Evolutionary conservation across 2,888 invertebrate genomes (phyloP).

Genomic region (Auanema sp.): DNA sequence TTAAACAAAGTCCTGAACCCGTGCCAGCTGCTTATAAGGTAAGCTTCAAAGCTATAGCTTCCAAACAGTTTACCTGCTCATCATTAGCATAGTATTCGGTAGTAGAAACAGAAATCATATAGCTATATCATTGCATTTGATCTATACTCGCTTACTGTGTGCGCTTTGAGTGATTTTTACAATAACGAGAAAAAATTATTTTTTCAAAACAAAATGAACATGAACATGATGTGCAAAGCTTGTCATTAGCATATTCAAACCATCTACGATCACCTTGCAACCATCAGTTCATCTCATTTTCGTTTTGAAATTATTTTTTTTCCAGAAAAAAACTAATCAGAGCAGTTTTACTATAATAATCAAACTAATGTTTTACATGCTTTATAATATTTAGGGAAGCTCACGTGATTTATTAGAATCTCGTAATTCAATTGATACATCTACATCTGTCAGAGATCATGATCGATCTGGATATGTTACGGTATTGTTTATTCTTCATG

Average conservation of each 20-base stretch:
- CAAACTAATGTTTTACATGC: too few relatives aligned
- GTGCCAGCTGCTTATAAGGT: conserved; percentile 53
- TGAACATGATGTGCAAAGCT: background rate
- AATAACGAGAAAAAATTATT: background rate
- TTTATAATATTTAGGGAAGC: conserved; percentile 35
- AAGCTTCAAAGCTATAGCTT: background rate
- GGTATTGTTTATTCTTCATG: conserved; percentile 31
- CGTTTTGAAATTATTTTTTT: background rate
- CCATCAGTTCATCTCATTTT: background rate
- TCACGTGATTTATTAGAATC: conserved; percentile 51
- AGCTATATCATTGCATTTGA: background rate
- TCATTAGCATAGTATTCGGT: background rate
- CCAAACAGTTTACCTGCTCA: background rate
- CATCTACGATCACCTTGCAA: too few relatives aligned
- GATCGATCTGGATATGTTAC: conserved; percentile 59
- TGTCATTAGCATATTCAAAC: too few relatives aligned
- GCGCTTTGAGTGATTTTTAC: background rate
- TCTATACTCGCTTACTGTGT: background rate
- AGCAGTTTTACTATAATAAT: background rate
- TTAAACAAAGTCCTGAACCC: conserved; percentile 56
- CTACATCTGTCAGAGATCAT: conserved; percentile 35
- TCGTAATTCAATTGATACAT: conserved; percentile 48
- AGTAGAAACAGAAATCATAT: background rate
- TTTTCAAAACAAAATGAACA: conserved; percentile 1
- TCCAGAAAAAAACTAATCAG: background rate